A percentile compares a stretch with the other conserved stretches of the same genome.
Evolutionary conservation across 35 echinoderm and acorn worm genomes (phyloP).

Genomic region (Stichopus chloronotus): DNA sequence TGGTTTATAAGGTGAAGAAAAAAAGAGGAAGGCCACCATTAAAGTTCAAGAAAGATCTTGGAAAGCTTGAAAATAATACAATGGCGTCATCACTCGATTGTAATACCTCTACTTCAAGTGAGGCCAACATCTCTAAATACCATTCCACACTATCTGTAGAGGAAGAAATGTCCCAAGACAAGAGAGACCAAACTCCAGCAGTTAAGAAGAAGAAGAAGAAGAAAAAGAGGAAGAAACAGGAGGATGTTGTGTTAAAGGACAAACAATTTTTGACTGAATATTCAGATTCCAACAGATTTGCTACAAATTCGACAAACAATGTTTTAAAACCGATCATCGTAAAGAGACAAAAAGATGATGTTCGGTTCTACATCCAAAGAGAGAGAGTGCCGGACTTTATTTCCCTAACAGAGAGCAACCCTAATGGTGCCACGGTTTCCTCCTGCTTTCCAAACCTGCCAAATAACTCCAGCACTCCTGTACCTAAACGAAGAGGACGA

Average conservation of each 20-base stretch:
- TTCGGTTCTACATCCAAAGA: neutral
- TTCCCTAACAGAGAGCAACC: neutral
- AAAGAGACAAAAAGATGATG: neutral
- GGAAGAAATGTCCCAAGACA: neutral
- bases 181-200: neutral
- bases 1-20: neutral
- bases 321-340: neutral
- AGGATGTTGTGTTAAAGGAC: neutral
- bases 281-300: too few relatives aligned
- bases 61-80: neutral
- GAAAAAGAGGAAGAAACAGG: neutral
- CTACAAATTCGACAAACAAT: too few relatives aligned
- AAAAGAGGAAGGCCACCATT: slow-evolving; percentile 36
- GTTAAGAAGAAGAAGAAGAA: neutral
- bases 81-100: neutral
- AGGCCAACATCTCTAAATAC: neutral
- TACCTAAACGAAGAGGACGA: neutral
- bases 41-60: neutral
- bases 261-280: too few relatives aligned
- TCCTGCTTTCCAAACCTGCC: neutral
- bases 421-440: neutral
- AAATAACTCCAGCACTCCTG: neutral
- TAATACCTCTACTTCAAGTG: neutral
- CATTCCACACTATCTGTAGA: too few relatives aligned
- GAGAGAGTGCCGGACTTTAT: neutral